Conservation (phyloP, 2,113 vertebrate species). For the Archocentrus centrarchus region DNA sequence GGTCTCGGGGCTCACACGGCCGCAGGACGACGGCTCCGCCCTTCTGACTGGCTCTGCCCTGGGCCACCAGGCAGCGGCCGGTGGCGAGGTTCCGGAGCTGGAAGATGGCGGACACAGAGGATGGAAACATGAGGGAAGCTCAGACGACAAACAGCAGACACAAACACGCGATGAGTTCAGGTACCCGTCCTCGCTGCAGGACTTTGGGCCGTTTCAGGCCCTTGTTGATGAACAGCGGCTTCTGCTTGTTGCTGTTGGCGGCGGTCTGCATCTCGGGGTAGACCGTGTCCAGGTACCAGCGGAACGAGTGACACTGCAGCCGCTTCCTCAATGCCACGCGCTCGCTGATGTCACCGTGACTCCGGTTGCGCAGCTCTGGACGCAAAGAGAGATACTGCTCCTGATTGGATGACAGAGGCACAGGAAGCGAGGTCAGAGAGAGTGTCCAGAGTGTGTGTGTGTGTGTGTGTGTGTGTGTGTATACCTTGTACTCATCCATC, state of each 20-base stretch:
- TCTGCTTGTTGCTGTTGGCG: conserved; percentile 86
- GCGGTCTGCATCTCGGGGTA: conserved; percentile 96
- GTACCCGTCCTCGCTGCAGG: conserved; percentile 92
- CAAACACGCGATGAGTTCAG: neutral
- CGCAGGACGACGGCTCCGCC: conserved; percentile 88
- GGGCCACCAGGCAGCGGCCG: conserved; percentile 89
- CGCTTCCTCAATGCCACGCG: conserved; percentile 86
- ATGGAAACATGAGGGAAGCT: neutral
- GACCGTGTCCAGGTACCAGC: conserved; percentile 94
- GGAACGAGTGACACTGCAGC: conserved; percentile 90
- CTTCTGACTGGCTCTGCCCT: conserved; percentile 94
- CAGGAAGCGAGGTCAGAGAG: conserved; percentile 7
- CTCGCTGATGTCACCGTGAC: conserved; percentile 90
- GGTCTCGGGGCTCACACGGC: conserved; percentile 87
- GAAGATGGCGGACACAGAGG: conserved; percentile 13
- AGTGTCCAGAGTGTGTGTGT: neutral
- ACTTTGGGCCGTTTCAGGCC: conserved; percentile 88
- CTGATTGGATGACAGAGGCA: conserved; percentile 70
- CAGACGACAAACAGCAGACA: neutral
- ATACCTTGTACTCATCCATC: conserved; percentile 97
- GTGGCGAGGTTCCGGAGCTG: conserved; percentile 90
- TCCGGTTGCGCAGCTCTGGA: conserved; percentile 87
- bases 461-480: neutral
- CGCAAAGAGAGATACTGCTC: conserved; percentile 94
- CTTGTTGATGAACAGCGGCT: conserved; percentile 88